A percentile compares a stretch with the other conserved stretches of the same genome.
Evolutionary conservation across 2,888 invertebrate genomes (phyloP).

Genomic region (Epirrhoe alternata): DNA sequence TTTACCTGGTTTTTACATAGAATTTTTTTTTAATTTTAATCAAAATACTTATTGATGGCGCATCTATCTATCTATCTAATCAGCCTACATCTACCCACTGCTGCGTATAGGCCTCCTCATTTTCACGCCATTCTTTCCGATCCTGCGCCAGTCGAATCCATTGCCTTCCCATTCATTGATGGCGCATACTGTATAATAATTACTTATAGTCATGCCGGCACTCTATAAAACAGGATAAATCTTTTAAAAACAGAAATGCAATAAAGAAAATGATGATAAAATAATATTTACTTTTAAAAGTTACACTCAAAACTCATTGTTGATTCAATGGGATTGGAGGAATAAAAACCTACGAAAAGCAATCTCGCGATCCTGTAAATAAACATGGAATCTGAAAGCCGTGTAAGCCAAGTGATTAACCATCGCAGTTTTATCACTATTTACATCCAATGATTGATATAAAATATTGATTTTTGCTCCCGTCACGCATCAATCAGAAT

Average conservation of each 20-base stretch:
- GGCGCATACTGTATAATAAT: too few species aligned
- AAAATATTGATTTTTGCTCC: constrained; percentile 4
- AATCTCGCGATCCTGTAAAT: constrained; percentile 11
- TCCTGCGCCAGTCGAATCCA: too few species aligned
- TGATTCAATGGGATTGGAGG: background rate
- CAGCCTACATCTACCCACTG: too few species aligned
- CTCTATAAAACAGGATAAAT: too few species aligned
- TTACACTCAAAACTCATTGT: background rate
- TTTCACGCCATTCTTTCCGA: too few species aligned
- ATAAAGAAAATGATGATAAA: background rate
- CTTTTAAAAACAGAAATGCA: background rate
- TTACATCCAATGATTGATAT: constrained; percentile 5
- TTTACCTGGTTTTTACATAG: too few species aligned
- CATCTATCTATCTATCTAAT: too few species aligned
- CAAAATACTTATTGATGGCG: too few species aligned
- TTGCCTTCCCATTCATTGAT: too few species aligned
- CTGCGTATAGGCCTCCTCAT: too few species aligned
- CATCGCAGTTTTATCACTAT: constrained; percentile 6
- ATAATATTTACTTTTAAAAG: background rate
- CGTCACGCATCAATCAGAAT: background rate
- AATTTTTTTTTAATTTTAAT: too few species aligned
- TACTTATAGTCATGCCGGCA: too few species aligned
- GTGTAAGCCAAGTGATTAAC: constrained; percentile 8
- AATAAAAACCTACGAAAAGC: constrained; percentile 9
- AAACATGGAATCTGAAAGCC: constrained; percentile 2